Percentiles rank a stretch among this genome's conserved stretches.
Evolutionary conservation across 1,140 invertebrate genomes (phyloP).

Genomic region (Amyelois transitella): DNA sequence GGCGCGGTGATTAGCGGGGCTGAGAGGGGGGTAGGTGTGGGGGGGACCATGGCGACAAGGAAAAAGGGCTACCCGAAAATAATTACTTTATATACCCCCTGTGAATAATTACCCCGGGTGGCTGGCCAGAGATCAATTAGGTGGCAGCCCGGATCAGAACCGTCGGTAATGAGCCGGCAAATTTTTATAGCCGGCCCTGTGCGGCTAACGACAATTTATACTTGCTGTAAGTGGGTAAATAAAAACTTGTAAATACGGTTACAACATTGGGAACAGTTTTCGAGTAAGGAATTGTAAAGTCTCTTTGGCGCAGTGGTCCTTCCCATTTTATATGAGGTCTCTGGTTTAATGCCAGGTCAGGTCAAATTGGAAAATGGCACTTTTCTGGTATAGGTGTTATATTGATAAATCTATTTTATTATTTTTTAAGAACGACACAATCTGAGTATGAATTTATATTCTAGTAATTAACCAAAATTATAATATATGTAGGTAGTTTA

Average conservation of each 20-base stretch:
- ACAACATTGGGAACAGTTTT: neutral
- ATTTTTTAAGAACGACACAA: too few relatives aligned
- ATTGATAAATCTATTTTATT: too few relatives aligned
- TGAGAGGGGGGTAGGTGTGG: neutral
- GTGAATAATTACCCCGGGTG: conserved; percentile 62
- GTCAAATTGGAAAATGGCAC: too few relatives aligned
- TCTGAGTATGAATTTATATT: too few relatives aligned
- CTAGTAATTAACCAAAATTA: too few relatives aligned
- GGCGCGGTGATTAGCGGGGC: conserved; percentile 51
- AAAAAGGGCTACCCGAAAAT: conserved; percentile 65
- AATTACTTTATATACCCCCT: conserved; percentile 64
- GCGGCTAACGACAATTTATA: neutral
- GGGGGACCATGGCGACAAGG: conserved; percentile 44
- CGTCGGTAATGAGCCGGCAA: conserved; percentile 48
- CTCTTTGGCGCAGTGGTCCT: too few relatives aligned
- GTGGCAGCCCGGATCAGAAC: conserved; percentile 50
- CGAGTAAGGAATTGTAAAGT: too few relatives aligned
- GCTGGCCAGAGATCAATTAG: conserved; percentile 56
- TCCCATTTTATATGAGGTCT: too few relatives aligned
- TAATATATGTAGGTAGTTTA: too few relatives aligned
- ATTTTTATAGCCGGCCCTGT: conserved; percentile 36
- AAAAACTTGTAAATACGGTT: neutral
- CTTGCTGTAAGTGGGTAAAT: neutral
- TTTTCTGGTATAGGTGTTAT: too few relatives aligned
- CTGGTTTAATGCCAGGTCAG: too few relatives aligned